These are phyloP conservation scores for Pseudococcus viburni DNA, from an alignment of 2,888 invertebrate genomes.

Conservation along the genomic window DNA sequence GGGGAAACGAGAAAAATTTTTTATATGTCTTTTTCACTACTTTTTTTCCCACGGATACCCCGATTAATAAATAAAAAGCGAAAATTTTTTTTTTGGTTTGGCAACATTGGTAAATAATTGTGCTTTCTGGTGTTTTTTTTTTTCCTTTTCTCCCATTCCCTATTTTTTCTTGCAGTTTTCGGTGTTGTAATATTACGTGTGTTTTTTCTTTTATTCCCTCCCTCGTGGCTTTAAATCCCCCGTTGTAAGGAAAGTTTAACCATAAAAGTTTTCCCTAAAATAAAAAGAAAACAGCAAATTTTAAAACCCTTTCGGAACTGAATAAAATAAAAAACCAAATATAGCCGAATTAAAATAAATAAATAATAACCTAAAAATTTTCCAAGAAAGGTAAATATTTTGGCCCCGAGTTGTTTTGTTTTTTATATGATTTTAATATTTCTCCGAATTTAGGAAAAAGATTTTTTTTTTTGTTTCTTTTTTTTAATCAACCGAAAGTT, in stretches of 20 bases:
- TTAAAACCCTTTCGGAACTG: too few species aligned
- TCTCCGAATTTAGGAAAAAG: constrained; percentile 51
- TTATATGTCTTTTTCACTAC: not conserved
- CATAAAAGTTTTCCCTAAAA: constrained; percentile 41
- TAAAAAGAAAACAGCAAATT: constrained; percentile 46
- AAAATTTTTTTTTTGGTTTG: not conserved
- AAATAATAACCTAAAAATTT: constrained; percentile 46
- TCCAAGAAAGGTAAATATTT: constrained; percentile 53
- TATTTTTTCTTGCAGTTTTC: too few species aligned
- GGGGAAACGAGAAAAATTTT: constrained; percentile 43
- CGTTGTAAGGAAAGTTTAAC: constrained; percentile 20
- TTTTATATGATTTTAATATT: constrained; percentile 58
- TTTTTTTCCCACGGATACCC: constrained; percentile 27
- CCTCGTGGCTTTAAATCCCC: too few species aligned
- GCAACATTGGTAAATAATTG: constrained; percentile 38
- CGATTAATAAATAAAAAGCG: constrained; percentile 30
- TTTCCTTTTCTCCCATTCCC: too few species aligned
- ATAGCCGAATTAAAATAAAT: constrained; percentile 58
- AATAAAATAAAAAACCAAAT: constrained; percentile 57
- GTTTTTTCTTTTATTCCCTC: not conserved
- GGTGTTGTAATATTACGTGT: not conserved
- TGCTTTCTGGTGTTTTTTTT: not conserved
- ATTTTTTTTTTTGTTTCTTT: constrained; percentile 57
- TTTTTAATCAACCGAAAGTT: constrained; percentile 32
- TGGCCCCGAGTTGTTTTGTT: too few species aligned